phyloP scores from a whole-genome alignment of 53 echinoderm and acorn worm species.

The Astropecten irregularis region DNA sequence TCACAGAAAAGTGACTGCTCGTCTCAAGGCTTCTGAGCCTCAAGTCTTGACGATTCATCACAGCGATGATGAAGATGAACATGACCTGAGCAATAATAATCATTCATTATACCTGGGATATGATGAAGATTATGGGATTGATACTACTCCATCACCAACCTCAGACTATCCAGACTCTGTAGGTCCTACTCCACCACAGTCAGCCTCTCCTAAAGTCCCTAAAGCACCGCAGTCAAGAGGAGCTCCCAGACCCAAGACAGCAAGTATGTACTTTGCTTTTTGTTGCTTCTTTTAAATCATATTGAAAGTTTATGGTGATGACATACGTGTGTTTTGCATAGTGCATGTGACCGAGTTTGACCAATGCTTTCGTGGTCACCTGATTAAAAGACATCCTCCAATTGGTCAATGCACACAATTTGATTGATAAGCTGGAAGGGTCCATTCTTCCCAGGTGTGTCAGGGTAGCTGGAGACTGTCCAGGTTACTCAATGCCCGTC shows the following conservation, averaged over 20 bases:
- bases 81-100: slow-evolving; percentile 48
- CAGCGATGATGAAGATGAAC: slow-evolving; percentile 67
- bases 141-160: slow-evolving; percentile 75
- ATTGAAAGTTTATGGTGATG: no score
- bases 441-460: no score
- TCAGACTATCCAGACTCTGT: slow-evolving; percentile 32
- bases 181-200: slow-evolving; percentile 41
- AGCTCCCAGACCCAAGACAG: slow-evolving; percentile 77
- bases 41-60: slow-evolving; percentile 86
- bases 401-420: no score
- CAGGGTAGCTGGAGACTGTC: no score
- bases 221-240: slow-evolving; percentile 25
- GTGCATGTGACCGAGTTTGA: no score
- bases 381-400: no score
- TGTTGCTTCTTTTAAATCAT: no score
- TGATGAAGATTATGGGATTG: slow-evolving; percentile 72
- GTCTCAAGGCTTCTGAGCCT: slow-evolving; percentile 73
- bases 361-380: no score
- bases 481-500: no score
- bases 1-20: slow-evolving; percentile 73
- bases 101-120: slow-evolving; percentile 38
- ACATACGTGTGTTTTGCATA: no score
- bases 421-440: no score
- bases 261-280: slow-evolving; percentile 76
- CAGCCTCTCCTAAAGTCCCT: slow-evolving; percentile 72